Percentiles rank a stretch among this genome's conserved stretches.
Evolutionary conservation across 1,140 invertebrate species (phyloP).

Genomic region (Piezodorus guildinii): DNA sequence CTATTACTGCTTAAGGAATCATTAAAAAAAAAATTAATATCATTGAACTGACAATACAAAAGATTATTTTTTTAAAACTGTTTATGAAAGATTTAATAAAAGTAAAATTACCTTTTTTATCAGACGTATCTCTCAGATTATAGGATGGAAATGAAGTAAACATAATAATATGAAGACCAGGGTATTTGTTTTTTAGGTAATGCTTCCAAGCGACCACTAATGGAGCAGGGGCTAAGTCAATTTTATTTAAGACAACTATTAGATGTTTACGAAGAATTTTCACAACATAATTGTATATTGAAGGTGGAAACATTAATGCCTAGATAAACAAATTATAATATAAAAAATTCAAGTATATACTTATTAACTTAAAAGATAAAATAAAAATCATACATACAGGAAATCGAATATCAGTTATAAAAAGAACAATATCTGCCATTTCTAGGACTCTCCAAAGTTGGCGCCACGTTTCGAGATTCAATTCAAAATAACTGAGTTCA

Average conservation of each 20-base stretch:
- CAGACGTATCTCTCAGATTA: conserved; percentile 45
- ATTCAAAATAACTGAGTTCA: conserved; percentile 64
- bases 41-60: too few relatives aligned
- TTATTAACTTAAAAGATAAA: neutral
- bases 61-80: too few relatives aligned
- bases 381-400: conserved; percentile 45
- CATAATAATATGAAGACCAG: conserved; percentile 59
- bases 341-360: neutral
- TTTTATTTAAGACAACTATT: conserved; percentile 84
- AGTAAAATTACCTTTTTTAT: conserved; percentile 37
- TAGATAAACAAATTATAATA: conserved; percentile 31
- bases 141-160: conserved; percentile 75
- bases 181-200: conserved; percentile 63
- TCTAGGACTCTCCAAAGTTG: conserved; percentile 86
- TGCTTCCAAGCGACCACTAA: conserved; percentile 80
- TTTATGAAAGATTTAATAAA: neutral
- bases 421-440: conserved; percentile 74
- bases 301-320: conserved; percentile 78
- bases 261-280: conserved; percentile 64
- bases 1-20: too few relatives aligned
- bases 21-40: too few relatives aligned
- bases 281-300: conserved; percentile 69
- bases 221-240: conserved; percentile 71
- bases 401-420: conserved; percentile 76
- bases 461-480: conserved; percentile 87